These are phyloP conservation scores for Channa argus DNA, from an alignment of 2,113 vertebrate genomes.

Conservation along the genomic window DNA sequence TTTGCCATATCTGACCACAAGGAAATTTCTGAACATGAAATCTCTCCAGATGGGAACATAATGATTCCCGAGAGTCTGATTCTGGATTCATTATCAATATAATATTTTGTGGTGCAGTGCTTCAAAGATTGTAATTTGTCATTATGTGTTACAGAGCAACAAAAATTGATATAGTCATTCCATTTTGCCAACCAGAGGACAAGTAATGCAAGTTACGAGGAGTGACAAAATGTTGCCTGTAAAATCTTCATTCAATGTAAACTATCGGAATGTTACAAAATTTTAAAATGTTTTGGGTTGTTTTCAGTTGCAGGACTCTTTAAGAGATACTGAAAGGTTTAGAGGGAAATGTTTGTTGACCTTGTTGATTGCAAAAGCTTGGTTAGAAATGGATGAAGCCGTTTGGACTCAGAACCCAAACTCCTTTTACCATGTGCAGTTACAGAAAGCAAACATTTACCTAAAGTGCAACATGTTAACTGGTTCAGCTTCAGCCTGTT, in stretches of 20 bases:
- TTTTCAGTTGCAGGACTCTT: no score
- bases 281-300: no score
- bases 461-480: not conserved
- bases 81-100: not conserved
- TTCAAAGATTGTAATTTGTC: not conserved
- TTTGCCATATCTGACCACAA: not conserved
- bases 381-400: not conserved
- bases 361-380: not conserved
- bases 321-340: no score
- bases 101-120: no score
- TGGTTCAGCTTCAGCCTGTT: slow-evolving; percentile 2
- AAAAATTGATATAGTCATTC: no score
- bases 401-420: slow-evolving; percentile 10
- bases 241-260: not conserved
- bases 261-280: no score
- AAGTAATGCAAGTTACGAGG: not conserved
- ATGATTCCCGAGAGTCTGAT: not conserved
- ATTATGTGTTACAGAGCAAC: not conserved
- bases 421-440: slow-evolving; percentile 23
- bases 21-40: not conserved
- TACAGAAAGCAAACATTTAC: slow-evolving; percentile 2
- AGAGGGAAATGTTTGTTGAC: not conserved
- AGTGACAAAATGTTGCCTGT: not conserved
- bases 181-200: no score
- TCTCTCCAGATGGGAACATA: no score